Evolutionary conservation across 2,797 vertebrate genomes (phyloP).

Genomic region (Microchirus variegatus): DNA sequence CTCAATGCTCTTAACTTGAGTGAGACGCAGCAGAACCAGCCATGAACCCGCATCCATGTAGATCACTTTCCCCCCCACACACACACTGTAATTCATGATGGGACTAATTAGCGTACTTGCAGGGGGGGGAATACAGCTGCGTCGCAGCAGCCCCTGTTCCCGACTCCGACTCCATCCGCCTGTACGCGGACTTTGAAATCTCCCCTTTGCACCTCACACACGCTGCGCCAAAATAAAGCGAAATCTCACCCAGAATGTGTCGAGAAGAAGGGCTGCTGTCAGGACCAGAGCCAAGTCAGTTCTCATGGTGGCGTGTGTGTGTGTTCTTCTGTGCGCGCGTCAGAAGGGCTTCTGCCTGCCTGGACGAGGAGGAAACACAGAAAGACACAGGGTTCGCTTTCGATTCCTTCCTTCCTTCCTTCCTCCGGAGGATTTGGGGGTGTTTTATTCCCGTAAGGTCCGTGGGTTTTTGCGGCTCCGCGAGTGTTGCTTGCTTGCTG

Average conservation of each 20-base stretch:
- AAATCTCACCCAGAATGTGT: constrained; percentile 78
- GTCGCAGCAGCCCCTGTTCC: constrained; percentile 14
- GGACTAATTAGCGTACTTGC: constrained; percentile 45
- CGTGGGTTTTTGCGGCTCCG: constrained; percentile 52
- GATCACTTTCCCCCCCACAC: constrained; percentile 19
- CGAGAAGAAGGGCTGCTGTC: constrained; percentile 74
- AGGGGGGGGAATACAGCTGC: constrained; percentile 9
- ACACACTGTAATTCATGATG: constrained; percentile 15
- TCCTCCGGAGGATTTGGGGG: constrained; percentile 47
- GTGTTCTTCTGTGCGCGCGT: too few species aligned
- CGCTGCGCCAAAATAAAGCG: neutral
- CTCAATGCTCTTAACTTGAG: constrained; percentile 49
- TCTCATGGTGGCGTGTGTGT: constrained; percentile 76
- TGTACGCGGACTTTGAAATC: constrained; percentile 18
- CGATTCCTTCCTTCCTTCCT: too few species aligned
- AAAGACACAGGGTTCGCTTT: constrained; percentile 37
- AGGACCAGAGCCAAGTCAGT: constrained; percentile 76
- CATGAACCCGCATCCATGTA: constrained; percentile 14
- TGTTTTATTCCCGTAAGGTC: constrained; percentile 43
- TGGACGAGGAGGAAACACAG: constrained; percentile 27
- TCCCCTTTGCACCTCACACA: neutral
- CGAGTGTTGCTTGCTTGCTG: constrained; percentile 65
- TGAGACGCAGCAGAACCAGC: neutral
- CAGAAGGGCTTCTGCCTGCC: constrained; percentile 55
- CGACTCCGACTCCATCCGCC: constrained; percentile 28